A percentile compares a stretch with the other conserved stretches of the same genome.
Evolutionary conservation across 2,888 invertebrate species (phyloP).

Genomic region (Diachrysia chrysitis): DNA sequence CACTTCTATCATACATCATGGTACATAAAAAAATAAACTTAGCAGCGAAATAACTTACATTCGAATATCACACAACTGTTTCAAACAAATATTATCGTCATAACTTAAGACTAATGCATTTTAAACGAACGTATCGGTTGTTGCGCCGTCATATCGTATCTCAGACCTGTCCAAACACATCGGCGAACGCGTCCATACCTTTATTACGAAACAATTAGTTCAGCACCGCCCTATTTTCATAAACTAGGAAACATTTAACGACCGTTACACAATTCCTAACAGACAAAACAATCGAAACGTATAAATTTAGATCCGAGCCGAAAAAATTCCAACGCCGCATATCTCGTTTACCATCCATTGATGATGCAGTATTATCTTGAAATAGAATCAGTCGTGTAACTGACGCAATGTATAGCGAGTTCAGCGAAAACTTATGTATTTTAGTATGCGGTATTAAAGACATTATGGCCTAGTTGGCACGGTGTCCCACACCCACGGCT

Average conservation of each 20-base stretch:
- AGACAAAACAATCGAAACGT: constrained; percentile 83
- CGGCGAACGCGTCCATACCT: constrained; percentile 47
- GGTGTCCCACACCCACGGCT: constrained; percentile 70
- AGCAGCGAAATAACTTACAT: constrained; percentile 23
- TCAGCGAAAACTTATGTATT: constrained; percentile 41
- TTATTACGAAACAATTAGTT: constrained; percentile 79
- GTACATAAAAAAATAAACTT: constrained; percentile 22
- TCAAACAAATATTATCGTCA: constrained; percentile 23
- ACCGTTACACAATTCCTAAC: constrained; percentile 79
- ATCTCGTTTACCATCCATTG: constrained; percentile 57
- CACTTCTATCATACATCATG: constrained; percentile 10
- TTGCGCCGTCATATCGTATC: constrained; percentile 26
- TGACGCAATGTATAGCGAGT: constrained; percentile 61
- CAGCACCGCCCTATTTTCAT: constrained; percentile 74
- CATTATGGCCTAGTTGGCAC: constrained; percentile 86
- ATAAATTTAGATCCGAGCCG: constrained; percentile 72
- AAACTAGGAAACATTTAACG: constrained; percentile 82
- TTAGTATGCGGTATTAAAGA: constrained; percentile 72
- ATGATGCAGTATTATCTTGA: constrained; percentile 19
- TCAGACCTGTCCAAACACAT: constrained; percentile 50
- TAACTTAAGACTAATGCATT: constrained; percentile 42
- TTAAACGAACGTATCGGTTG: constrained; percentile 33
- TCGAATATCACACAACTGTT: constrained; percentile 26
- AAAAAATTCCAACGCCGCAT: constrained; percentile 65
- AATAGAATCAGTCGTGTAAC: not conserved